These are phyloP conservation scores for Campoplex nolae DNA, from an alignment of 2,888 invertebrate species.

Conservation along the genomic window DNA sequence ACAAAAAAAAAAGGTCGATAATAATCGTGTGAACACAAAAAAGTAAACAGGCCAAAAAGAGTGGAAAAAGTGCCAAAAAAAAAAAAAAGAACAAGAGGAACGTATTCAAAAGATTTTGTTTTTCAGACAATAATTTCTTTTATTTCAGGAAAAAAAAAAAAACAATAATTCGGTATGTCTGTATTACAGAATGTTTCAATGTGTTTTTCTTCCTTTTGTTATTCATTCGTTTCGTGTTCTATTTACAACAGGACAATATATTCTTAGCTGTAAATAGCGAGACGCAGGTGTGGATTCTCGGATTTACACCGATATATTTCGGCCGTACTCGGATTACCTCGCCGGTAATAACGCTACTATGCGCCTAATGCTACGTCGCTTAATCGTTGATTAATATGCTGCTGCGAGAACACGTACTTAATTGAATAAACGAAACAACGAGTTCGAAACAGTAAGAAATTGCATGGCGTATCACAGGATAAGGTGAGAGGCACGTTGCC, in stretches of 20 bases:
- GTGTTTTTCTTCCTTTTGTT: conserved; percentile 23
- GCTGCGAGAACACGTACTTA: conserved; percentile 13
- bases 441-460: conserved; percentile 56
- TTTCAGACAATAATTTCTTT: conserved; percentile 66
- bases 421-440: conserved; percentile 48
- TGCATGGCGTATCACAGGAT: conserved; percentile 67
- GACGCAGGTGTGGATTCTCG: conserved; percentile 52
- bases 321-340: conserved; percentile 71
- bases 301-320: conserved; percentile 59
- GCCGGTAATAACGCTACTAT: conserved; percentile 60
- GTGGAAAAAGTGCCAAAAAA: conserved; percentile 34
- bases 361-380: conserved; percentile 64
- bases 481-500: conserved; percentile 58
- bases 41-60: conserved; percentile 34
- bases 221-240: conserved; percentile 25
- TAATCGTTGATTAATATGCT: conserved; percentile 52
- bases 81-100: conserved; percentile 32
- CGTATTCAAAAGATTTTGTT: conserved; percentile 56
- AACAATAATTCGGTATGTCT: conserved; percentile 55
- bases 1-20: neutral
- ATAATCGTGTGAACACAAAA: conserved; percentile 20
- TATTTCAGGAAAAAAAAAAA: conserved; percentile 60
- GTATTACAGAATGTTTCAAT: conserved; percentile 60
- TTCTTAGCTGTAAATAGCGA: conserved; percentile 44
- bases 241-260: conserved; percentile 59